Base-by-base conservation (phyloP, 2,888 invertebrate species). In the Epistrophella euchroma region DNA sequence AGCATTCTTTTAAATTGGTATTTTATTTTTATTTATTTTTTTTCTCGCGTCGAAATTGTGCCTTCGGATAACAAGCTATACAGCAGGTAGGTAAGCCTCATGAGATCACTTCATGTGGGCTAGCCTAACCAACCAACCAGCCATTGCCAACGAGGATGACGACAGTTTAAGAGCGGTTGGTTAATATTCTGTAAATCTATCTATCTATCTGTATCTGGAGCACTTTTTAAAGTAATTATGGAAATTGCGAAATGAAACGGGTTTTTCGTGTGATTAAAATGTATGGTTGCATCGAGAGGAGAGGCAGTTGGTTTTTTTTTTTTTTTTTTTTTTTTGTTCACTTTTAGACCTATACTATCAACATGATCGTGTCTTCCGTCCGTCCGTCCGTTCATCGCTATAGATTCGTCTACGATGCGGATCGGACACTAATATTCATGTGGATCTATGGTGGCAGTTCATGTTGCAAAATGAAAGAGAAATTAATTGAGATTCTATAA, bases 191-290 rank as follows among this genome's bases (percentile, higher is more conserved):
- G 70, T 75, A 60, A 60, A 60, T 60, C 60, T 86, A 82, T 66
- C 32, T 74, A 86, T 86, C 68, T 81, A 76, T 35, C 19, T 77
- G 66, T 47, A 86, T 86, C 87, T 87, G 79, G 87, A 87, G 87
- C 87, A 87, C 87, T 87, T 87, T 86, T 87, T 83, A 87, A 87
- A 87, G 83, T 87, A 83, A 87, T 87, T 87, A 87, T 87, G 87
- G 87, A 87, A 87, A 87, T 87, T 87, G 87, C 87, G 78, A 78
- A 87, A 87, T 83, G 58, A 83, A 87, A 87, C 87, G 58, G 43
- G 87, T 87, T 87, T 83, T 71, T 79, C 79, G 75, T 83, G 87
- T 78, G 86, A 86, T 86, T 86, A 82, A 86, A 86, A 77, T 78
- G 73, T 81, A 76, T 83, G 78, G 77, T 35, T 84, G 52, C 77